Conservation (phyloP, 2,113 vertebrate species). For the Eonycteris spelaea region DNA sequence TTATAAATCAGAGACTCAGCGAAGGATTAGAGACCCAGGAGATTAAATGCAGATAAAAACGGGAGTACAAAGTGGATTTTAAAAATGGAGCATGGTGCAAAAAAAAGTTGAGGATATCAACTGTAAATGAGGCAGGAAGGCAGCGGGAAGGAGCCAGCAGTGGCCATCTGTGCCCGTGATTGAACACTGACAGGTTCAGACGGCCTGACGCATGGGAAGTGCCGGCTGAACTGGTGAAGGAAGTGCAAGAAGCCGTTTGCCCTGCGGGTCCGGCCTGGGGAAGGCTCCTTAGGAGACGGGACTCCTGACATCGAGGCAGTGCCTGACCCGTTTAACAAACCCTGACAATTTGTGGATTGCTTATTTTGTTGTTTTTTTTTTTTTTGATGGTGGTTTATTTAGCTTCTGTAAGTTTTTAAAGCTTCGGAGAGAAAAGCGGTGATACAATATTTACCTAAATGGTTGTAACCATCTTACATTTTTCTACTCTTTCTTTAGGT, state of each 20-base stretch:
- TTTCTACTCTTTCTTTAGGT: background rate
- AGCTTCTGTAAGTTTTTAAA: background rate
- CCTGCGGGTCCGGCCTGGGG: background rate
- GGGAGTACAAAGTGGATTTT: background rate
- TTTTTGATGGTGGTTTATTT: background rate
- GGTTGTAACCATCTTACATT: background rate
- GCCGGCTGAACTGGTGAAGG: background rate
- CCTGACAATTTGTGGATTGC: background rate
- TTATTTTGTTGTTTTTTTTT: background rate
- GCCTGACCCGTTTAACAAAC: background rate
- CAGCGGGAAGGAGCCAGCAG: background rate
- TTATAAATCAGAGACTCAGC: background rate
- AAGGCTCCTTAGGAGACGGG: accelerated
- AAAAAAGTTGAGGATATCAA: background rate
- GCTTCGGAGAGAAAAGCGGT: background rate
- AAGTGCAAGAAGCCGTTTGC: background rate
- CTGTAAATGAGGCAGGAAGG: background rate
- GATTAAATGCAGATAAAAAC: background rate
- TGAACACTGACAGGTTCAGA: background rate
- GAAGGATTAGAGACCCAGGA: background rate
- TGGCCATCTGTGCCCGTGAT: background rate
- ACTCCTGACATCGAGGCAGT: background rate
- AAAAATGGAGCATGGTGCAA: background rate
- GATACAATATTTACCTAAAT: background rate
- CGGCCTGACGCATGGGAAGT: accelerated